Base-by-base conservation (phyloP, 1,140 invertebrate species). In the Laupala kohalensis region DNA sequence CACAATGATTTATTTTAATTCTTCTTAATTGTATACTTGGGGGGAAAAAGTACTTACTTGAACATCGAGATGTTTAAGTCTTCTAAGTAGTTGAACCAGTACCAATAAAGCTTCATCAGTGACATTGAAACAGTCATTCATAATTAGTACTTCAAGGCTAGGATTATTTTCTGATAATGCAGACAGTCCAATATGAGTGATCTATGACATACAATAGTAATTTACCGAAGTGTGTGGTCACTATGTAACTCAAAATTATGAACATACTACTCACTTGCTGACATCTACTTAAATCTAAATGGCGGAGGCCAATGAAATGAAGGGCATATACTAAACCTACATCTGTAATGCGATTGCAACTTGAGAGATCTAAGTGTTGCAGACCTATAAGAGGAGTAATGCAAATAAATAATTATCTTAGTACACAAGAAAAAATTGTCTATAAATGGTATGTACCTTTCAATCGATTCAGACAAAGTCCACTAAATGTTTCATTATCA, bases 281-380 rank as follows among this genome's bases (percentile, higher is more conserved):
- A 74, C 89, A 89, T 76, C 86, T 84, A 63, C 86, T 88, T 12
- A 92, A 79, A 76, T 87, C 84, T 62, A 90, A 78, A 73, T 80
- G 78, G 71, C 78, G 78, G 9, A 92, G 79, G 78, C 89, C 89
- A 29, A 81, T 79, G 76, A 89, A 89, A 66, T 83, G 83, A 67
- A 92, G 84, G 6, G 86, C 85, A 75, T 89, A 86, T 65, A 84
- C 86, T 2, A 92, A 75, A 73, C 89, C 89, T 5, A 89, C 84
- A 80, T 91, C 89, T 29, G 88, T 89, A 15, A 92, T 85, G 76
- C 83, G 85, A 73, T 86, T 87, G 76, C 90, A 91, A 3, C 84
- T 84, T 66, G 85, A 84, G 6, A 92, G 77, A 77, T 90, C 85
- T 4, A 91, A 78, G 62, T 84, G 80, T 71, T 77, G 81, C 4